Conservation (phyloP, 1,140 invertebrate genomes). For the Leptinotarsa undecemlineata region DNA sequence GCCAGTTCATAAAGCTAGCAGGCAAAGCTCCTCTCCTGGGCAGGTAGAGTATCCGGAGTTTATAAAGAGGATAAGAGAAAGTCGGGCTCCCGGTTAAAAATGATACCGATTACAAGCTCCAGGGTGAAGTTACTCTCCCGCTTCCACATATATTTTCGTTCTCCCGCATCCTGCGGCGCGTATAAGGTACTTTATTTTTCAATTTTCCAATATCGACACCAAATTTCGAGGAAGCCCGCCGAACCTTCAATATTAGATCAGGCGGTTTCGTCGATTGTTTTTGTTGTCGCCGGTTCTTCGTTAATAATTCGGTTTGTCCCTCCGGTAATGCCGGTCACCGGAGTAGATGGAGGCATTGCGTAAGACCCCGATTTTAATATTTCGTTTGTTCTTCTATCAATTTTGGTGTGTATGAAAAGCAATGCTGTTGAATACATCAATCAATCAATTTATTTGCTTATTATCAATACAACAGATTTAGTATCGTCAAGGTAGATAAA, state of each 20-base stretch:
- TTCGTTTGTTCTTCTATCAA: no score
- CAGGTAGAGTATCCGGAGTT: constrained; percentile 8
- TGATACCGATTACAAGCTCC: constrained; percentile 42
- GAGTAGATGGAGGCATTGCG: no score
- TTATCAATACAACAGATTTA: no score
- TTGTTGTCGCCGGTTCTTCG: not conserved
- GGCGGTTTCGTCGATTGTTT: constrained; percentile 4
- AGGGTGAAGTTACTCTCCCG: constrained; percentile 45
- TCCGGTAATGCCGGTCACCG: not conserved
- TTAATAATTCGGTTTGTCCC: not conserved
- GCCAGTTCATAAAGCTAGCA: not conserved
- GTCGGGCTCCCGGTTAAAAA: constrained; percentile 36
- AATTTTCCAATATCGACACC: constrained; percentile 24
- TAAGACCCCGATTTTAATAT: no score
- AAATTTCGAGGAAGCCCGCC: constrained; percentile 15
- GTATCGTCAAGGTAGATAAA: no score
- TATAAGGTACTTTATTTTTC: constrained; percentile 22
- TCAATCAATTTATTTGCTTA: no score
- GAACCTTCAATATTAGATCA: constrained; percentile 16
- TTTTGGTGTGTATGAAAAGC: no score
- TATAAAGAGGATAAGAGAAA: constrained; percentile 20
- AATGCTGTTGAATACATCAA: no score
- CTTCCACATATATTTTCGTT: constrained; percentile 44
- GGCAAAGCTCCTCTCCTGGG: not conserved
- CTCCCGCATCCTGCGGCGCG: not conserved